Conservation (phyloP, 2,888 invertebrate species). For the Cephalotes varians region DNA sequence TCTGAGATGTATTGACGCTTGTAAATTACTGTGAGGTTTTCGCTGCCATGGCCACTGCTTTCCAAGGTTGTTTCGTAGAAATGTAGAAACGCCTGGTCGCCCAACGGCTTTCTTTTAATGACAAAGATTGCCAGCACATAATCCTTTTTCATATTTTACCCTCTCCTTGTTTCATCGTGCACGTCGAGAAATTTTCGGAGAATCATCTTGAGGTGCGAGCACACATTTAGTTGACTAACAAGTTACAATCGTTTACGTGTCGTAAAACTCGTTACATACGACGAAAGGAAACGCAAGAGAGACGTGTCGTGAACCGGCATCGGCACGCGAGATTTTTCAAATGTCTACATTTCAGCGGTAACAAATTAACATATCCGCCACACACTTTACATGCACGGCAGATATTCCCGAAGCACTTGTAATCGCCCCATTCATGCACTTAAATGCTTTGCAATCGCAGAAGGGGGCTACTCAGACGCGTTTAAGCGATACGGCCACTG, state of each 20-base stretch:
- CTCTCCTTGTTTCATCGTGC: background rate
- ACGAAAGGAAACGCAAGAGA: constrained; percentile 20
- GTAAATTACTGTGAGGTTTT: constrained; percentile 59
- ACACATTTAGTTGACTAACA: background rate
- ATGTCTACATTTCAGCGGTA: constrained; percentile 42
- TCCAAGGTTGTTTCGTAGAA: constrained; percentile 32
- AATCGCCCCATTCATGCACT: constrained; percentile 48
- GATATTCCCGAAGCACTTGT: constrained; percentile 45
- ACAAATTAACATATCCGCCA: constrained; percentile 45
- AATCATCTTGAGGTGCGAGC: constrained; percentile 5
- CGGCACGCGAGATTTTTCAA: constrained; percentile 34
- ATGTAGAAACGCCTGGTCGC: background rate
- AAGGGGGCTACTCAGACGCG: constrained; percentile 43
- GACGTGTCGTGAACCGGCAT: background rate
- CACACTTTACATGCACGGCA: constrained; percentile 31
- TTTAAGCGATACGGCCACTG: constrained; percentile 49
- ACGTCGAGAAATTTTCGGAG: background rate
- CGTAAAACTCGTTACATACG: constrained; percentile 30
- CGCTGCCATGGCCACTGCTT: constrained; percentile 13
- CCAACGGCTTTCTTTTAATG: background rate
- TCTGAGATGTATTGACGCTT: constrained; percentile 48
- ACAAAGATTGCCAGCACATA: background rate
- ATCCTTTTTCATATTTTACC: background rate
- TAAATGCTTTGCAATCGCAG: constrained; percentile 53
- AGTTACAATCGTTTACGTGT: constrained; percentile 28